Evolutionary conservation across 23 tunicate species (phyloP).

Genomic region (Halocynthia aurantium): DNA sequence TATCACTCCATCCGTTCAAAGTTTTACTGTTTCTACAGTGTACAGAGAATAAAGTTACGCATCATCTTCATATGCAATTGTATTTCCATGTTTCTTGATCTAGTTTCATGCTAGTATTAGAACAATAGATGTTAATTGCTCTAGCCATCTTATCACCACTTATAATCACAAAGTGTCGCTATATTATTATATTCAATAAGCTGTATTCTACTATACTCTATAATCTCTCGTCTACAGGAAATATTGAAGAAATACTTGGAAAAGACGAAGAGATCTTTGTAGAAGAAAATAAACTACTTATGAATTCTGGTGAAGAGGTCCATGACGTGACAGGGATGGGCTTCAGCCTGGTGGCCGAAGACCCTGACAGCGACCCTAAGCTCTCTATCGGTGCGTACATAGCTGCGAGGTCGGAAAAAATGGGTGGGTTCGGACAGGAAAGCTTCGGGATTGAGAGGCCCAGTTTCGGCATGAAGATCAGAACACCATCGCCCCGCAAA

Average conservation of each 20-base stretch:
- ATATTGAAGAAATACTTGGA: constrained; percentile 41
- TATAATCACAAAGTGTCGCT: background rate
- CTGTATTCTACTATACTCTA: no score
- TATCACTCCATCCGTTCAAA: no score
- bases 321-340: constrained; percentile 14
- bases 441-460: constrained; percentile 41
- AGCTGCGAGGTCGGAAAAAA: constrained; percentile 64
- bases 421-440: constrained; percentile 39
- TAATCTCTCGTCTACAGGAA: constrained; percentile 4
- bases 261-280: constrained; percentile 53
- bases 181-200: no score
- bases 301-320: constrained; percentile 32
- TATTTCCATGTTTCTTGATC: no score
- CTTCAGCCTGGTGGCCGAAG: constrained; percentile 1
- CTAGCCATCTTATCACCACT: background rate
- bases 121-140: no score
- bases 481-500: constrained; percentile 64
- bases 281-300: constrained; percentile 42
- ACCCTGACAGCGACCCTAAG: constrained; percentile 25
- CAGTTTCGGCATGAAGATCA: constrained; percentile 67
- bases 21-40: no score
- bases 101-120: no score
- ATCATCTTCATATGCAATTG: no score
- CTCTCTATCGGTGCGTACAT: constrained; percentile 78
- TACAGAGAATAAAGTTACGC: no score